A percentile compares a stretch with the other conserved stretches of the same genome.
Conservation (phyloP, 2,888 invertebrate genomes). For the Caenorhabditis virilis region DNA sequence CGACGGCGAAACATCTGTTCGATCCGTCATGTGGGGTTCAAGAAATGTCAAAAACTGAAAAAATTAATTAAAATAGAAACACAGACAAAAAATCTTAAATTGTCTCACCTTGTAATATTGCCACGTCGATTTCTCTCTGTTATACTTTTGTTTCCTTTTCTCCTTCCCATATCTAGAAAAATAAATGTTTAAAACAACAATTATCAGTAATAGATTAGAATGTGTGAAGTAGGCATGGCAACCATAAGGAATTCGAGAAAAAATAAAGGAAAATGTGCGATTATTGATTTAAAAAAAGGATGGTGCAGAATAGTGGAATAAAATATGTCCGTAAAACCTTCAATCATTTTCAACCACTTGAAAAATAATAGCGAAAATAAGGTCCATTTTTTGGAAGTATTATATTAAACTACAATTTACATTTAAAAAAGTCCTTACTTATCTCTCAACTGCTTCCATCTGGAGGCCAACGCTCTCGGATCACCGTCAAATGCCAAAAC, state of each 20-base stretch:
- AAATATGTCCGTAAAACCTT: too few relatives aligned
- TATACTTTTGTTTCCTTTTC: slow-evolving; percentile 58
- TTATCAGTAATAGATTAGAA: not conserved
- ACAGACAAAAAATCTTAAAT: too few relatives aligned
- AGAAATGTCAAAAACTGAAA: slow-evolving; percentile 55
- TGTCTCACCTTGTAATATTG: slow-evolving; percentile 56
- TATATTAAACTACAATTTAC: not conserved
- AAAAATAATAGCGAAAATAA: too few relatives aligned
- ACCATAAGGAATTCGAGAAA: too few relatives aligned
- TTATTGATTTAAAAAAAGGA: too few relatives aligned
- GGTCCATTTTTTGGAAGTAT: too few relatives aligned
- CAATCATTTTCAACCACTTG: too few relatives aligned
- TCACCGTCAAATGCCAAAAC: slow-evolving; percentile 61
- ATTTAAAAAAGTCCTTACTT: slow-evolving; percentile 41
- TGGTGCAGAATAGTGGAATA: too few relatives aligned
- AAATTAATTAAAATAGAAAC: not conserved
- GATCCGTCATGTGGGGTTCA: slow-evolving; percentile 64
- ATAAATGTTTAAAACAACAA: too few relatives aligned
- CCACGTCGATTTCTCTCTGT: slow-evolving; percentile 54
- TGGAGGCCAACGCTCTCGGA: slow-evolving; percentile 49
- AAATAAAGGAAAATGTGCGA: too few relatives aligned
- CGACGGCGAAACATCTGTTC: slow-evolving; percentile 50
- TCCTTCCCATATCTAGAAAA: slow-evolving; percentile 57
- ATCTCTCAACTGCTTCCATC: slow-evolving; percentile 64
- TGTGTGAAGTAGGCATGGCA: not conserved